A percentile compares a stretch with the other conserved stretches of the same genome.
Evolutionary conservation across 2,113 vertebrate species (phyloP).

Genomic region (Lepisosteus osseus): DNA sequence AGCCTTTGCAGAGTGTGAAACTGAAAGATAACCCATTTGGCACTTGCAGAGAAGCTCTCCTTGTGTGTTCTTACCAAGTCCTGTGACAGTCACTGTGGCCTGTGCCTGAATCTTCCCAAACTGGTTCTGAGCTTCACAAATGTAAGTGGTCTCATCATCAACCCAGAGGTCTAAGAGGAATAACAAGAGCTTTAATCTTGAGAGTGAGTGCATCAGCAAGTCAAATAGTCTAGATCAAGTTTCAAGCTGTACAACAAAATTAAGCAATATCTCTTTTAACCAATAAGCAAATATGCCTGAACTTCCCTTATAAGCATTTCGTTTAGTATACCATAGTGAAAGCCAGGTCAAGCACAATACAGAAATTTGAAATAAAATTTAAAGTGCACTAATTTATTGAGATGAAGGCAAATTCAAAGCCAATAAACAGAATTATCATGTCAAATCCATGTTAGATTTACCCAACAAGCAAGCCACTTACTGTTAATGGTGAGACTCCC

Average conservation of each 20-base stretch:
- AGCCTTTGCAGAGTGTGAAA: no score
- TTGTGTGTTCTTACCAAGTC: slow-evolving; percentile 73
- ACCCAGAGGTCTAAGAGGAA: slow-evolving; percentile 79
- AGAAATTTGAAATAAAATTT: no score
- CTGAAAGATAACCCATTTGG: not conserved
- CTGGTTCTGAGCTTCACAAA: slow-evolving; percentile 92
- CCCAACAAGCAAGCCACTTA: slow-evolving; percentile 41
- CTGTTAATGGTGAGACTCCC: slow-evolving; percentile 78
- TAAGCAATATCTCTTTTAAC: no score
- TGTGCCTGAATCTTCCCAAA: slow-evolving; percentile 84
- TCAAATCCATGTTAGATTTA: no score
- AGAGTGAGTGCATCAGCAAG: not conserved
- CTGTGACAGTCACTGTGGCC: slow-evolving; percentile 80
- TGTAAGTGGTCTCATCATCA: slow-evolving; percentile 79
- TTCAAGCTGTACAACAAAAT: no score
- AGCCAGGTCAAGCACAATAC: no score
- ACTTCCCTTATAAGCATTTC: no score
- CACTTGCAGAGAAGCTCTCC: not conserved
- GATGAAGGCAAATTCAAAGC: no score
- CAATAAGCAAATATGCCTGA: no score
- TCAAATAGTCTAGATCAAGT: not conserved
- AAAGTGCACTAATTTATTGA: no score
- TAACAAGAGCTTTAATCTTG: slow-evolving; percentile 1
- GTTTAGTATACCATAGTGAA: no score
- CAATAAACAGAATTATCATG: no score